Evolutionary conservation across 2,888 invertebrate genomes (phyloP), one percentile per base, ranked within the genome.

Genomic region (Drosophila subquinaria): DNA sequence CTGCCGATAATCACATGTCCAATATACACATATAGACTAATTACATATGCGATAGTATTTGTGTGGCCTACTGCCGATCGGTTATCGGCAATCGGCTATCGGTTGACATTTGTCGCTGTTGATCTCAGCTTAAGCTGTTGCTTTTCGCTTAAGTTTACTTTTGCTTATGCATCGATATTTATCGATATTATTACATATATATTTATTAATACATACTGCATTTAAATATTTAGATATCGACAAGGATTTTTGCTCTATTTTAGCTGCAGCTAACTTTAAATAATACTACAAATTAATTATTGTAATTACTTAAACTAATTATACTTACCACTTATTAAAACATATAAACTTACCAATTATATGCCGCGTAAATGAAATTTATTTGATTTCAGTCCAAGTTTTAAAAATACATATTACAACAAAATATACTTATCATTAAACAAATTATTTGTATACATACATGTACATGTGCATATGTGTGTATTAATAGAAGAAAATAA

Each of bases 341-440:
- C 11, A 55, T 65, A 59, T 66, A 47, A 52, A 61, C 27, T 56
- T 61, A 71, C 63, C 42, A 67, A 59, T 47, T 73, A 62, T 63
- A 74, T 47, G 65, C 48, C 81, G 81, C 73, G 83, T 76, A 79
- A 83, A 76, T 75, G 60, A 84, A 84, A 89, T 79, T 77, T 81
- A 87, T 89, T 89, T 87, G 86, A 87, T 87, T 87, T 87, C 86
- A 87, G 88, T 84, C 86, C 86, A 87, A 87, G 86, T 87, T 87
- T 61, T 30, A 64, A 76, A 76, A 70, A 57, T 66, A 77, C 40
- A 64, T 61, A 64, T 27, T 30, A 55, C 33, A 56, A 67, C 36
- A 38, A 36, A 23, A 15, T 36, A 64, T 45, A 50, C 23, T 53
- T 53, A 75, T 33, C 38, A 66, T 38, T 61, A 50, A 68, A 71